phyloP scores from a whole-genome alignment of 2,797 vertebrate species.

The Crenuchus spilurus region DNA sequence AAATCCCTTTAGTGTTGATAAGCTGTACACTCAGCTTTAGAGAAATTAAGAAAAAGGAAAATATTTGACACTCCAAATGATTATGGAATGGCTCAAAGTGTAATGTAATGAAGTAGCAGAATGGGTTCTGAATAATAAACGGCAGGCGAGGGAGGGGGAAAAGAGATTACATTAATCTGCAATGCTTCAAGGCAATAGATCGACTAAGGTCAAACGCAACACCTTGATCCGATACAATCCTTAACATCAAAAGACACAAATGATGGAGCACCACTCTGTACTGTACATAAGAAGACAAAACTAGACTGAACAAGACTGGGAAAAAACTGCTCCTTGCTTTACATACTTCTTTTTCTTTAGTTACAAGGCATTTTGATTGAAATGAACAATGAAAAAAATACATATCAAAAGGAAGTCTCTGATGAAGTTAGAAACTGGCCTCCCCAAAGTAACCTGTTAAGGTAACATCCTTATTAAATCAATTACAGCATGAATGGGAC shows the following conservation, averaged over 20 bases:
- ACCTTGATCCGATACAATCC: constrained; percentile 52
- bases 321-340: constrained; percentile 44
- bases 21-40: constrained; percentile 45
- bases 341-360: constrained; percentile 42
- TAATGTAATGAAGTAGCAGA: constrained; percentile 44
- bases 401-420: constrained; percentile 32
- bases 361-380: constrained; percentile 50
- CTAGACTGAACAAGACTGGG: constrained; percentile 43
- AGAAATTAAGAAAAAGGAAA: constrained; percentile 25
- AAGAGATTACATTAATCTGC: constrained; percentile 50
- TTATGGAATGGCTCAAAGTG: constrained; percentile 45
- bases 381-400: constrained; percentile 22
- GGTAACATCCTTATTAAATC: neutral
- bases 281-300: constrained; percentile 61
- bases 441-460: neutral
- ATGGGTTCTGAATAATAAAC: constrained; percentile 46
- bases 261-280: constrained; percentile 56
- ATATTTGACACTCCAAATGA: constrained; percentile 41
- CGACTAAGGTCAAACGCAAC: constrained; percentile 42
- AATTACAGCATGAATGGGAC: no score
- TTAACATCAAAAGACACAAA: constrained; percentile 56
- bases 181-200: constrained; percentile 55
- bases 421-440: constrained; percentile 52
- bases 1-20: constrained; percentile 41
- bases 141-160: constrained; percentile 35